Conservation (phyloP, 2,888 invertebrate species). For the Caenorhabditis sp. region DNA sequence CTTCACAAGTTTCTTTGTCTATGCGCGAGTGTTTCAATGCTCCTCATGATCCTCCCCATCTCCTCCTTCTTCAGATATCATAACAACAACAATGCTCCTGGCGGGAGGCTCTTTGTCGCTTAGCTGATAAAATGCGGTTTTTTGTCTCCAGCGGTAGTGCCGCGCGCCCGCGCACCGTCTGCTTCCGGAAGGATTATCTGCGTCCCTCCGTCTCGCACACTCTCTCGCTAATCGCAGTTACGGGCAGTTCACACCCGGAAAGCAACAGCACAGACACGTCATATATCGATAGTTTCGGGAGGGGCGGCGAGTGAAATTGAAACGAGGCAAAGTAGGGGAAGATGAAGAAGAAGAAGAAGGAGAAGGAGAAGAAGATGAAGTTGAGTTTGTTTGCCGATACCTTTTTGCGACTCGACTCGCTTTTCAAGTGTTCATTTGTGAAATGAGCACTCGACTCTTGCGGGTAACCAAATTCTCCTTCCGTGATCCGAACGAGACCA, state of each 20-base stretch:
- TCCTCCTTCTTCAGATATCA: too few relatives aligned
- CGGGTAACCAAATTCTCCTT: slow-evolving; percentile 1
- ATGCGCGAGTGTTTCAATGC: slow-evolving; percentile 13
- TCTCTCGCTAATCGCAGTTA: slow-evolving; percentile 25
- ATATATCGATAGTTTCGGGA: slow-evolving; percentile 22
- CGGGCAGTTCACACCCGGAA: slow-evolving; percentile 44
- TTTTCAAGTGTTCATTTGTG: slow-evolving; percentile 54
- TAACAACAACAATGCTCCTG: neutral
- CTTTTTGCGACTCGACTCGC: slow-evolving; percentile 18
- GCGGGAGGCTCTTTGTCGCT: neutral
- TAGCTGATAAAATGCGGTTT: slow-evolving; percentile 42
- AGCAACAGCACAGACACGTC: slow-evolving; percentile 34
- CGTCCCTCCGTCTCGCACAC: neutral
- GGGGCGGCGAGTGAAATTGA: neutral
- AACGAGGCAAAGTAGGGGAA: neutral
- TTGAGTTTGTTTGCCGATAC: slow-evolving; percentile 25
- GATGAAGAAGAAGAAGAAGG: neutral
- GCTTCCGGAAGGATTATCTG: slow-evolving; percentile 36
- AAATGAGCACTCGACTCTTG: slow-evolving; percentile 40
- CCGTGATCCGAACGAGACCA: slow-evolving; percentile 12
- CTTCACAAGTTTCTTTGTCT: neutral
- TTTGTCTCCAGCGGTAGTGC: slow-evolving; percentile 3
- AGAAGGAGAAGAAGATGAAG: slow-evolving; percentile 5
- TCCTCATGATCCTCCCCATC: slow-evolving; percentile 3
- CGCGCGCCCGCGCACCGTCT: neutral